Conservation (phyloP, 1,140 invertebrate genomes). For the Nephila pilipes region DNA sequence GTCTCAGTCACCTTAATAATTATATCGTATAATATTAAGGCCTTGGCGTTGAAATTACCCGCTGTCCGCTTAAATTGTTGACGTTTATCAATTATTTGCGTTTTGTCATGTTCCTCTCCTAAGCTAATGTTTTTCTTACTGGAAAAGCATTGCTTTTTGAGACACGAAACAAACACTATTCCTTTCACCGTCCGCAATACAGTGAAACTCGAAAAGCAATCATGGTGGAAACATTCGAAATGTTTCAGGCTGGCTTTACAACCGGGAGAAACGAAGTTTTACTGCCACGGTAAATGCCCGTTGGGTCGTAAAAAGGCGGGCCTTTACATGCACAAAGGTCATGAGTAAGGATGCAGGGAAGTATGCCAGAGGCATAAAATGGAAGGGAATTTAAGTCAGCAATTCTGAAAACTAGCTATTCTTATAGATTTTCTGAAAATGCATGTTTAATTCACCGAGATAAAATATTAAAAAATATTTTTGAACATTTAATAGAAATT, state of each 20-base stretch:
- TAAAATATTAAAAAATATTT: slow-evolving; percentile 32
- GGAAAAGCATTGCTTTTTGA: neutral
- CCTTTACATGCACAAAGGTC: slow-evolving; percentile 43
- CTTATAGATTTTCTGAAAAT: slow-evolving; percentile 28
- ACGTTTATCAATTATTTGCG: neutral
- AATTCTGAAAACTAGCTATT: slow-evolving; percentile 45
- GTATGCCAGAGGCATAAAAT: slow-evolving; percentile 57
- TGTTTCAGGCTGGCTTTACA: slow-evolving; percentile 54
- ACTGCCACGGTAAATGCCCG: slow-evolving; percentile 56
- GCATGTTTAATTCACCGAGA: slow-evolving; percentile 61
- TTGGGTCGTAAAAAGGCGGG: slow-evolving; percentile 63
- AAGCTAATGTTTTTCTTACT: neutral
- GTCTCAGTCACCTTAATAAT: no score
- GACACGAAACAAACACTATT: neutral
- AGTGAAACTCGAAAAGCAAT: slow-evolving; percentile 69
- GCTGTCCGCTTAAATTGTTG: neutral
- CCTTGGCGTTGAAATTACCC: neutral
- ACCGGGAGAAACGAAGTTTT: slow-evolving; percentile 44
- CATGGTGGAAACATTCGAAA: slow-evolving; percentile 64
- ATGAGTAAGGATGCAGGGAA: neutral
- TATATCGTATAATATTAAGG: no score
- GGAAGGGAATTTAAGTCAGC: slow-evolving; percentile 53
- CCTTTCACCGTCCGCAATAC: slow-evolving; percentile 10
- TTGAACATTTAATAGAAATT: slow-evolving; percentile 11
- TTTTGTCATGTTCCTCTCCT: neutral